These are phyloP conservation scores for Ormia ochracea DNA, from an alignment of 2,888 invertebrate species.

Conservation along the genomic window DNA sequence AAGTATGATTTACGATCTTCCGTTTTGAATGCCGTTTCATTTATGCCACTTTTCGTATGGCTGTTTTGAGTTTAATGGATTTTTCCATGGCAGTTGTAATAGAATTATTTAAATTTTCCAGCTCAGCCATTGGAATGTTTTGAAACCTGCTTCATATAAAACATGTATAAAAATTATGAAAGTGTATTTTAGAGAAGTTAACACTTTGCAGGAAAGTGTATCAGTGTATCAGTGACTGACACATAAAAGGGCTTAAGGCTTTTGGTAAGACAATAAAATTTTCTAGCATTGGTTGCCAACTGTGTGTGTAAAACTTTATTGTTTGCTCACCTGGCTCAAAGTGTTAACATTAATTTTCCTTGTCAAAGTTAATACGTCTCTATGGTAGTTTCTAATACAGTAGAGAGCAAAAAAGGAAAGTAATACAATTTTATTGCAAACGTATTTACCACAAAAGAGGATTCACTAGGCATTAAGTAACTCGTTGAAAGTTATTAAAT, in stretches of 20 bases:
- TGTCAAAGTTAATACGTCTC: neutral
- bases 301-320: constrained; percentile 45
- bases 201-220: constrained; percentile 51
- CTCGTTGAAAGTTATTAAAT: no score
- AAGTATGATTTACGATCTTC: constrained; percentile 66
- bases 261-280: constrained; percentile 25
- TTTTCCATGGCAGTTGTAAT: constrained; percentile 13
- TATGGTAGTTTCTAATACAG: neutral
- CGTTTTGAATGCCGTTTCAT: constrained; percentile 48
- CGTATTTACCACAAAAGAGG: neutral
- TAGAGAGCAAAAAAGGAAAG: neutral
- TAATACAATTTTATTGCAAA: neutral
- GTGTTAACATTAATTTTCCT: constrained; percentile 45
- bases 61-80: constrained; percentile 17
- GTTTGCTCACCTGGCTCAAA: constrained; percentile 43
- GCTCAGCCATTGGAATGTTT: constrained; percentile 46
- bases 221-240: neutral
- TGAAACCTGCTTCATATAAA: constrained; percentile 4
- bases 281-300: constrained; percentile 52
- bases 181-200: constrained; percentile 53
- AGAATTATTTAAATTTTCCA: constrained; percentile 39
- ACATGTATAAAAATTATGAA: constrained; percentile 4
- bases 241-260: constrained; percentile 15
- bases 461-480: no score
- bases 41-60: constrained; percentile 1